Conservation (phyloP, 2,888 invertebrate species). For the Protophormia terraenovae region DNA sequence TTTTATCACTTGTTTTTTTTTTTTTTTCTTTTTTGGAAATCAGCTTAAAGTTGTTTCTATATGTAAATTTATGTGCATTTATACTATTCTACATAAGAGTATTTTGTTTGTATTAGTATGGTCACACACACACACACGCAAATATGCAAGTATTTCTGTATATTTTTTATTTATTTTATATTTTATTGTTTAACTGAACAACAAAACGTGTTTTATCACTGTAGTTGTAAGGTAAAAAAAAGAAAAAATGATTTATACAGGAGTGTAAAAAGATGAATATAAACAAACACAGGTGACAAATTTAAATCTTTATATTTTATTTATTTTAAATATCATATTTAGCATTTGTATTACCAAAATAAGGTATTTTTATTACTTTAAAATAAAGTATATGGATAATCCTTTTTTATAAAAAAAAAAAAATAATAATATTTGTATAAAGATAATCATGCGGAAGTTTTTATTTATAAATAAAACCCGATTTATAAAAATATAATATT, state of each 20-base stretch:
- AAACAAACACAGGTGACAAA: slow-evolving; percentile 23
- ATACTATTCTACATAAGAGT: background rate
- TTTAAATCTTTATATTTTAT: slow-evolving; percentile 1
- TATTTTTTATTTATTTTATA: too few species aligned
- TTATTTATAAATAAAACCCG: too few species aligned
- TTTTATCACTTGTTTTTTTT: slow-evolving; percentile 26
- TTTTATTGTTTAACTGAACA: too few species aligned
- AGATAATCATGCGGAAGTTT: too few species aligned
- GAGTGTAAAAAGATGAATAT: background rate
- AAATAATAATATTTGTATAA: background rate
- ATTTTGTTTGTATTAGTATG: background rate
- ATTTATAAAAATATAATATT: too few species aligned
- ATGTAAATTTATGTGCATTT: slow-evolving; percentile 46
- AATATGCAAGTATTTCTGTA: too few species aligned
- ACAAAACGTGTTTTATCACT: background rate
- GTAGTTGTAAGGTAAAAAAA: too few species aligned
- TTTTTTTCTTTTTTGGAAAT: background rate
- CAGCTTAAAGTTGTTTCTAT: slow-evolving; percentile 39
- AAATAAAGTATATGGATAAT: background rate
- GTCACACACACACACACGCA: background rate
- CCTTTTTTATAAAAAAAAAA: background rate
- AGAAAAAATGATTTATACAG: background rate
- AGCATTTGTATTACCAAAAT: background rate
- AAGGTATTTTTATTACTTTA: background rate
- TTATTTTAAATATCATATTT: background rate